Conservation (phyloP, 2,113 vertebrate genomes). For the Lathamus discolor region DNA sequence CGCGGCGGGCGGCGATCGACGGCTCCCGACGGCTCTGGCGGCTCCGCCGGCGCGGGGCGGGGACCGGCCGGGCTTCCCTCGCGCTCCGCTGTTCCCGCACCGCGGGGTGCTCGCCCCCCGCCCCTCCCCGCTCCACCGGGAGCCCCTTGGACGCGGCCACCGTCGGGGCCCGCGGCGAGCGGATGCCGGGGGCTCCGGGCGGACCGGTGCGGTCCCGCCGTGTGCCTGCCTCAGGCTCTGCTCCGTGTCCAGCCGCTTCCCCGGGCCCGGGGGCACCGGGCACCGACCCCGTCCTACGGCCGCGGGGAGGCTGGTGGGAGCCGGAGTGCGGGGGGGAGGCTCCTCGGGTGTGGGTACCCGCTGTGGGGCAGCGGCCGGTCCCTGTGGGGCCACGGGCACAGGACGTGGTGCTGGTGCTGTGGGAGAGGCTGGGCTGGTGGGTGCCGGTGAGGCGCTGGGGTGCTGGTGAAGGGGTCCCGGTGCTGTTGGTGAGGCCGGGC, state of each 20-base stretch:
- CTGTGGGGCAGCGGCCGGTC: too few relatives aligned
- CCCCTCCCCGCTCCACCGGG: background rate
- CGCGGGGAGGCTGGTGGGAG: background rate
- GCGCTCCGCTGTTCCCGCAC: background rate
- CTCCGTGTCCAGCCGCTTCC: background rate
- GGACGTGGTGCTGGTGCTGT: accelerated
- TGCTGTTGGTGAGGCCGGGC: background rate
- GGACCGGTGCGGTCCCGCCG: background rate
- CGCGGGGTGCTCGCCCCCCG: background rate
- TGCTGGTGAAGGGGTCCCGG: too few relatives aligned
- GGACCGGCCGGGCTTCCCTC: background rate
- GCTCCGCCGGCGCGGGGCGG: too few relatives aligned
- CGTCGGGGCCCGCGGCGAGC: too few relatives aligned
- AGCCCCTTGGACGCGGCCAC: background rate
- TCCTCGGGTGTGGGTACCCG: background rate
- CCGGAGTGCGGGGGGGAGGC: accelerated
- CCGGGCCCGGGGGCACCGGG: accelerated
- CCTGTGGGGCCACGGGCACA: accelerated
- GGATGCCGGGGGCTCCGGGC: background rate
- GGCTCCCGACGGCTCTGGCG: background rate
- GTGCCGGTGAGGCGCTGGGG: background rate
- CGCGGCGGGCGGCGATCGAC: background rate
- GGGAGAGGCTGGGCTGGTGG: background rate
- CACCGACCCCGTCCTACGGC: accelerated
- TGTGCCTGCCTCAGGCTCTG: background rate